These are phyloP conservation scores for Smutsia gigantea DNA, from an alignment of 2,797 vertebrate species.

Conservation along the genomic window DNA sequence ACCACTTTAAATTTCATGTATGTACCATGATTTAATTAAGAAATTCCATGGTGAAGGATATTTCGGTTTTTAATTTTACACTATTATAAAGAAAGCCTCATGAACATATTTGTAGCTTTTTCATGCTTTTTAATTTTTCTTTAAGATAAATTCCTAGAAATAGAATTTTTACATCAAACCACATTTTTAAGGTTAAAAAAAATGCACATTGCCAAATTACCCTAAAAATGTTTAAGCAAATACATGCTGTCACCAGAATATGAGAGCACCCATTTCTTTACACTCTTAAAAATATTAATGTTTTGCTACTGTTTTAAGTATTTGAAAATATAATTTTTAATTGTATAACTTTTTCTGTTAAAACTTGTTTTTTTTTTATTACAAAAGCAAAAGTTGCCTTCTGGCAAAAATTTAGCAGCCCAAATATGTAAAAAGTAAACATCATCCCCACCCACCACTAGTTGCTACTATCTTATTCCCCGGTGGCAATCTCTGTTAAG, in stretches of 20 bases:
- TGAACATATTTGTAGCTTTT: slow-evolving; percentile 27
- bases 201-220: not conserved
- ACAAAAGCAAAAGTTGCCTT: slow-evolving; percentile 1
- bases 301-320: slow-evolving; percentile 50
- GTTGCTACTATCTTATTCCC: not conserved
- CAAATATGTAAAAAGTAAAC: slow-evolving; percentile 5
- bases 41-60: not conserved
- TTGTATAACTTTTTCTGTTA: slow-evolving; percentile 7
- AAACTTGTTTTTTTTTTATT: slow-evolving; percentile 11
- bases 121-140: slow-evolving; percentile 3
- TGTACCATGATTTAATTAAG: slow-evolving; percentile 27
- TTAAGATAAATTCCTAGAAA: not conserved
- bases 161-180: slow-evolving; percentile 23
- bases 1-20: not conserved
- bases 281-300: slow-evolving; percentile 32
- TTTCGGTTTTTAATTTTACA: slow-evolving; percentile 33
- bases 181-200: slow-evolving; percentile 42
- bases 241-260: not conserved
- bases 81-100: slow-evolving; percentile 1
- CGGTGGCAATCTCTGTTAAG: not conserved
- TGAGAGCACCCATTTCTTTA: slow-evolving; percentile 8
- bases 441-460: not conserved
- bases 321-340: slow-evolving; percentile 59
- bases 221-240: slow-evolving; percentile 45
- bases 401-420: not conserved